These are phyloP conservation scores for Saxicola maurus DNA, from an alignment of 2,797 vertebrate species.

Conservation along the genomic window DNA sequence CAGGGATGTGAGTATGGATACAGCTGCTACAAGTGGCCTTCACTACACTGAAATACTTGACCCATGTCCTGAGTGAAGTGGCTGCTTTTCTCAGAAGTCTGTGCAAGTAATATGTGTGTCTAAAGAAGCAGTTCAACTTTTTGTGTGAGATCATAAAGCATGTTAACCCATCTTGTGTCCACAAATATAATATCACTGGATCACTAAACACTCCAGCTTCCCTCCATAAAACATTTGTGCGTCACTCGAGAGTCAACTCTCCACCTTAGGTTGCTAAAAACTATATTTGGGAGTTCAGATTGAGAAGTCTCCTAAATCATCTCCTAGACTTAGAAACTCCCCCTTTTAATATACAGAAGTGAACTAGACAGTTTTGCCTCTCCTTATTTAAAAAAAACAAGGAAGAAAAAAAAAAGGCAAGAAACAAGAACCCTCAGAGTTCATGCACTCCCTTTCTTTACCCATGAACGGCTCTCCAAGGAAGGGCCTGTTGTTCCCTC, in stretches of 20 bases:
- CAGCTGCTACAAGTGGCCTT: not conserved
- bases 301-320: not conserved
- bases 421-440: not conserved
- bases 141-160: not conserved
- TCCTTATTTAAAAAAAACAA: not conserved
- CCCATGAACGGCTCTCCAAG: not conserved
- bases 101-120: not conserved
- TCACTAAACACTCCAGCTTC: not conserved
- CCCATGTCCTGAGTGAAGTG: not conserved
- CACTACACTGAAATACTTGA: not conserved
- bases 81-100: not conserved
- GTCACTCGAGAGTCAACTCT: not conserved
- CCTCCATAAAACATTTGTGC: not conserved
- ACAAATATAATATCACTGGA: not conserved
- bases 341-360: not conserved
- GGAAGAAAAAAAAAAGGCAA: rapidly evolving
- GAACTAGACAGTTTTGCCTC: not conserved
- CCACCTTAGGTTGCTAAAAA: not conserved
- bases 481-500: not conserved
- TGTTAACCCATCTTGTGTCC: not conserved
- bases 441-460: not conserved
- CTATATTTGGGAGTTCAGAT: not conserved
- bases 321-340: not conserved
- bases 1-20: not conserved
- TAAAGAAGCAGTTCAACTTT: not conserved